Evolutionary conservation across 30 jellyfish, hydroid and myxozoan species (phyloP).

Genomic region (Pelagia noctiluca): DNA sequence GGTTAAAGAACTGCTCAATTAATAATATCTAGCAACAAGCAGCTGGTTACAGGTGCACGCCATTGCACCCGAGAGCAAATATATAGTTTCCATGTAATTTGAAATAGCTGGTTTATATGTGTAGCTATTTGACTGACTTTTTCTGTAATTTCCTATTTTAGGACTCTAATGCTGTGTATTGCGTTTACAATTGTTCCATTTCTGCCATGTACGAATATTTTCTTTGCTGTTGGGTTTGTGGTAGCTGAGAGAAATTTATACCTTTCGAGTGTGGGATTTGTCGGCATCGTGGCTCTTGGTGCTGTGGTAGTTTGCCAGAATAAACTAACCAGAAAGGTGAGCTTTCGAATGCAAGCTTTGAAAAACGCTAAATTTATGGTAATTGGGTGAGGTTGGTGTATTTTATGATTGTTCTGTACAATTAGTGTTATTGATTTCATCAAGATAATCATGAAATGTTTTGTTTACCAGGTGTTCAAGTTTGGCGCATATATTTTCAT

Average conservation of each 20-base stretch:
- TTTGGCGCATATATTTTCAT: not conserved
- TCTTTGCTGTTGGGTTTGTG: constrained; percentile 97
- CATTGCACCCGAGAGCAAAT: too few species aligned
- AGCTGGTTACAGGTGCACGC: too few species aligned
- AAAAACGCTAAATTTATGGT: too few species aligned
- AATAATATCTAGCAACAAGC: too few species aligned
- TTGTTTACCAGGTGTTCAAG: not conserved
- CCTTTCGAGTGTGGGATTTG: constrained; percentile 86
- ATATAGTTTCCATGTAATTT: too few species aligned
- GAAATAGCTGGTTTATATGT: not conserved
- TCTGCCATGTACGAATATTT: constrained; percentile 84
- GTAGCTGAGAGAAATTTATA: constrained; percentile 91
- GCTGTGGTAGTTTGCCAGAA: constrained; percentile 25
- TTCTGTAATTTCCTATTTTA: not conserved
- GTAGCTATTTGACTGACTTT: not conserved
- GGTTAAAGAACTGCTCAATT: too few species aligned
- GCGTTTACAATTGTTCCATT: constrained; percentile 79
- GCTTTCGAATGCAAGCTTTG: too few species aligned
- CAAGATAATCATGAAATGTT: too few species aligned
- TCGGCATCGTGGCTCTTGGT: constrained; percentile 75
- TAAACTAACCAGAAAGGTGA: too few species aligned
- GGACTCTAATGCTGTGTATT: constrained; percentile 70
- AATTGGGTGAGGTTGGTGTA: too few species aligned
- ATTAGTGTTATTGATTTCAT: too few species aligned
- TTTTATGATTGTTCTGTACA: too few species aligned